Base-by-base conservation (phyloP, 2,888 invertebrate genomes). In the Druceiella hillmani region DNA sequence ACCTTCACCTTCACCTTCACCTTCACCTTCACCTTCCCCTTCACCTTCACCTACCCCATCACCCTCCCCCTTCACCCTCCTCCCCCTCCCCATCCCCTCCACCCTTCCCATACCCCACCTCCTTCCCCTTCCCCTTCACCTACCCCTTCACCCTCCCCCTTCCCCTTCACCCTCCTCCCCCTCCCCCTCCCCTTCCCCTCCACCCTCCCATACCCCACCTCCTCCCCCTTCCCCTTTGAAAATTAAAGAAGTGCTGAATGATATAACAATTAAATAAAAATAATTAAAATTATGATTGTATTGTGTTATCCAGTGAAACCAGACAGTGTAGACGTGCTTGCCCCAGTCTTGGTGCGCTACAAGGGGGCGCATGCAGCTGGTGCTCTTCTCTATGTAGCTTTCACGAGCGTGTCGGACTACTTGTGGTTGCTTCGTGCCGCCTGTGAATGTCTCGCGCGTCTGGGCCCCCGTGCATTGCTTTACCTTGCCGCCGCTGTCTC, bases 401-500 rank as follows among this genome's bases (percentile, higher is more conserved):
- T 91, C 62, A 91, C 87, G 4, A 83, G 90, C 0, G 79, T 97
- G 9, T 80, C 86, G 0, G 95, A 97, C 54, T 97, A 97, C 67
- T 81, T 97, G 59, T 91, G 92, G 87, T 70, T 93, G 42, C 64
- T 97, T 47, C 74, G 87, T 45, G 88, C 86, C 9, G 83, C 85
- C 12, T 87, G 91, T 54, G 83, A 87, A 61, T 79, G 81, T 47
- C 68, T 97, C 41, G 76, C 81, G 7, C 61, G 71, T 28, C 69
- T 84, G 31, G 83, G 83, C 4, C 60, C 76, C 1, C 69, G 74
- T 17, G 89, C 87, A 0, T 61, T 95, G 51, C 65, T 99, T n/a
- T 99, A 93, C 62, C 75, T 99, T 36, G 97, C 98, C 11, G 99
- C 99, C 2, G 99, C 99, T 3, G 99, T 98, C 0, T 95, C 98